Evolutionary conservation across 2,888 invertebrate species (phyloP), one percentile per base, ranked within the genome.

Genomic region (Aricia artaxerxes): DNA sequence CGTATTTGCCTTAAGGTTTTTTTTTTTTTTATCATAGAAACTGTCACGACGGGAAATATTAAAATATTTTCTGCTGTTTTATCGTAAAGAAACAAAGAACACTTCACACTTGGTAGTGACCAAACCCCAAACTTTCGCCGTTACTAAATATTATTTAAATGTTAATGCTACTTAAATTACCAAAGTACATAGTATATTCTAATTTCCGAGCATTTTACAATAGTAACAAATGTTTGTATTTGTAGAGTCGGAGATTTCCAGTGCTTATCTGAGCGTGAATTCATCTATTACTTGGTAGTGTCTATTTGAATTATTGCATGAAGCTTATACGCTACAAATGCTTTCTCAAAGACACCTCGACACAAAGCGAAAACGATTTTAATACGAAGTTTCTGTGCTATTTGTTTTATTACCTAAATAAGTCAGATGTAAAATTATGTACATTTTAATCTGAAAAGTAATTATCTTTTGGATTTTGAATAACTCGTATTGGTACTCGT

Each of bases 231-330:
- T 16, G 57, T 38, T 76, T 57, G 35, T 35, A 57, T 76, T 76
- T 57, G 76, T 76, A 53, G 76, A 53, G 53, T 35, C 76, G 38
- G 49, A 76, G 57, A 76, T 57, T 76, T 57, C 53, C 57, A 24
- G 53, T 76, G 76, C 57, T 53, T 53, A 76, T 57, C 76, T 76
- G 57, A 76, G 76, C 76, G 76, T 76, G 35, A 76, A 76, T 76
- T 57, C 76, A 76, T 76, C 76, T 53, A 76, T 76, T 76, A 76
- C 76, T 75, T 31, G 49, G 57, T 31, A 53, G 31, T 57, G 76
- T 76, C 76, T 76, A 57, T 76, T 76, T 76, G 76, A 57, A 76
- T 76, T 76, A 76, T 76, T 76, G 76, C 76, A 76, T 76, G 76
- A 57, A 76, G 57, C 76, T 76, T 76, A 76, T 76, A 76, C 57